Base-by-base conservation (phyloP, 2,888 invertebrate species). In the Pegoplata infirma region DNA sequence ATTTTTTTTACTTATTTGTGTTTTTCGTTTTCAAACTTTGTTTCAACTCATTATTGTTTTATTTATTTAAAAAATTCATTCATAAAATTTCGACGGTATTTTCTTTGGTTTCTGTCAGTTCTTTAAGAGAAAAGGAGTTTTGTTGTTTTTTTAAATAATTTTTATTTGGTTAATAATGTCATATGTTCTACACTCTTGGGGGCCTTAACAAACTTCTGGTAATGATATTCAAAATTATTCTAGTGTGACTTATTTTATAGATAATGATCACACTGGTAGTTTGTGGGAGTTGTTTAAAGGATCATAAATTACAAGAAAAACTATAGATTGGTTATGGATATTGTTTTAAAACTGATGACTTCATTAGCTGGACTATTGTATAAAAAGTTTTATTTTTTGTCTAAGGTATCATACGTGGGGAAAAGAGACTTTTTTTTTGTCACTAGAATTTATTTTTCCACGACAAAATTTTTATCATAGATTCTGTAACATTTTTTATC, bases 151-250 rank as follows among this genome's bases (percentile, higher is more conserved):
- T 0, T 10, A 49, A 56, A 61, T 66, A 19, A 49, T 19, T 67
- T 51, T 67, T n/a, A 40, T 64, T 56, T 46, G 21, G 25, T 1
- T 64, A 46, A 72, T 72, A 67, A 72, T 63, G 40, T 47, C 67
- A 8, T 21, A 61, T 61, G 49, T 59, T 49, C 14, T 2, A 8
- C 47, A 19, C 66, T 36, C 14, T 68, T 21, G 64, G 44, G 12
- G 61, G 55, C 16, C n/a, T 53, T 56, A 19, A 14, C n/a, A n/a
- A 5, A 25, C 40, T 10, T 53, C 3, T 53, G 16, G 10, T 61
- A 78, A 68, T 58, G 58, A 63, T 75, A 72, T 67, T 67, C 71
- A 71, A 67, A 73, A 51, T 16, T 64, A 53, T 73, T 53, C 49
- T 67, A 32, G 53, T 76, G 67, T 63, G 44, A 66, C 56, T 64